Conservation (phyloP, 2,888 invertebrate species). For the Unio pictorum region DNA sequence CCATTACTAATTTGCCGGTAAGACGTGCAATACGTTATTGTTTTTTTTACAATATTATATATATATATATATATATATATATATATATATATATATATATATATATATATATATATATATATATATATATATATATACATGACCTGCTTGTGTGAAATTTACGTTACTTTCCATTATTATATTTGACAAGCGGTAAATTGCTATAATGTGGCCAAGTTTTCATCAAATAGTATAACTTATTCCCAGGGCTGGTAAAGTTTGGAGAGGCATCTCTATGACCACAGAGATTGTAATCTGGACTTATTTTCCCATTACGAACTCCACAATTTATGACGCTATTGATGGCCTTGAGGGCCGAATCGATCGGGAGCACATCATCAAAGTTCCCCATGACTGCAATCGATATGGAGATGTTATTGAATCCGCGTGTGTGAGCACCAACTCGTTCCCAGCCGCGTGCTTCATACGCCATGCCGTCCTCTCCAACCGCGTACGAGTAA, state of each 20-base stretch:
- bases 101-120: too few relatives aligned
- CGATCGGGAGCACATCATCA: conserved; percentile 39
- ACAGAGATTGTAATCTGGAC: conserved; percentile 30
- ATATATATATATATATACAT: too few relatives aligned
- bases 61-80: too few relatives aligned
- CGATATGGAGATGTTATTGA: conserved; percentile 74
- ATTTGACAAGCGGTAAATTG: neutral
- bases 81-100: too few relatives aligned
- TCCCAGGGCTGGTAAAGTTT: conserved; percentile 42
- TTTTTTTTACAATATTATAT: too few relatives aligned
- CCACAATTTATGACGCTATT: conserved; percentile 52
- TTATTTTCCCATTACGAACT: conserved; percentile 35
- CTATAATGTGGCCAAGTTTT: conserved; percentile 34
- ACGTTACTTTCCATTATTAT: neutral
- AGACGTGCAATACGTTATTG: too few relatives aligned
- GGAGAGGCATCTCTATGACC: conserved; percentile 47
- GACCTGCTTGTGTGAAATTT: too few relatives aligned
- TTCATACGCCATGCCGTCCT: conserved; percentile 82
- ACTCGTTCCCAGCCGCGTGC: conserved; percentile 83
- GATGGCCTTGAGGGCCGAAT: conserved; percentile 41
- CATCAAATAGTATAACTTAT: conserved; percentile 36
- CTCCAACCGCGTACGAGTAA: conserved; percentile 83
- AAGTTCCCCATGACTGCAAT: conserved; percentile 61
- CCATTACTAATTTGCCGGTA: too few relatives aligned
- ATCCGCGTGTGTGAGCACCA: conserved; percentile 79